Percentiles rank a stretch among this genome's conserved stretches.
phyloP scores from a whole-genome alignment of 2,113 vertebrate genomes.

The Corythoichthys intestinalis region DNA sequence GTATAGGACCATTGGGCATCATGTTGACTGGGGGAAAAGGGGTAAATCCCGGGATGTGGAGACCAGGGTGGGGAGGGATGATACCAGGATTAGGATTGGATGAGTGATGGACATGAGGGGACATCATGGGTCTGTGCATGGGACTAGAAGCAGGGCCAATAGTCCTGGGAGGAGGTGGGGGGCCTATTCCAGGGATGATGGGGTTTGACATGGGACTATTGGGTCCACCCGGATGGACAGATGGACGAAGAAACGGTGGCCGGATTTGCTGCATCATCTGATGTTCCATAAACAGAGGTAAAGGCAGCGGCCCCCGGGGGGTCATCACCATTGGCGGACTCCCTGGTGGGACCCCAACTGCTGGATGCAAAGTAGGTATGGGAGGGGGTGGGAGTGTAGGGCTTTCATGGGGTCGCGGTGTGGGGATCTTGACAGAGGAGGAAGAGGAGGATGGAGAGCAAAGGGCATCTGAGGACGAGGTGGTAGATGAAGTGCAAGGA shows the following conservation, averaged over 20 bases:
- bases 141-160: constrained; percentile 88
- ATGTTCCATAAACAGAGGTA: constrained; percentile 98
- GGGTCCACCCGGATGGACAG: constrained; percentile 82
- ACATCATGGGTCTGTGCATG: constrained; percentile 92
- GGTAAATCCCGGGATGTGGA: constrained; percentile 84
- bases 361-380: constrained; percentile 83
- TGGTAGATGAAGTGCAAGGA: constrained; percentile 81
- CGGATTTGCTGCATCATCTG: constrained; percentile 98
- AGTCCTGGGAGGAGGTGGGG: constrained; percentile 80
- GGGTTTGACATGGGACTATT: constrained; percentile 92
- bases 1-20: constrained; percentile 92
- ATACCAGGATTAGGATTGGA: constrained; percentile 84
- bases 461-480: constrained; percentile 87
- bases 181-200: constrained; percentile 91
- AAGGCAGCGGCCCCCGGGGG: constrained; percentile 90
- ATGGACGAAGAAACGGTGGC: constrained; percentile 85
- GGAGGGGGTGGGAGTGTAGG: constrained; percentile 82
- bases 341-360: constrained; percentile 86
- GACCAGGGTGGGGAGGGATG: constrained; percentile 84
- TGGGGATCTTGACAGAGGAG: constrained; percentile 88
- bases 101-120: constrained; percentile 87
- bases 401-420: constrained; percentile 89
- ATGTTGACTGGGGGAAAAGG: constrained; percentile 92
- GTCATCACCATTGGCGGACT: constrained; percentile 99
- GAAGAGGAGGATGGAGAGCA: constrained; percentile 82